These are phyloP conservation scores for Limnothrissa miodon DNA, from an alignment of 2,113 vertebrate species.

Conservation along the genomic window DNA sequence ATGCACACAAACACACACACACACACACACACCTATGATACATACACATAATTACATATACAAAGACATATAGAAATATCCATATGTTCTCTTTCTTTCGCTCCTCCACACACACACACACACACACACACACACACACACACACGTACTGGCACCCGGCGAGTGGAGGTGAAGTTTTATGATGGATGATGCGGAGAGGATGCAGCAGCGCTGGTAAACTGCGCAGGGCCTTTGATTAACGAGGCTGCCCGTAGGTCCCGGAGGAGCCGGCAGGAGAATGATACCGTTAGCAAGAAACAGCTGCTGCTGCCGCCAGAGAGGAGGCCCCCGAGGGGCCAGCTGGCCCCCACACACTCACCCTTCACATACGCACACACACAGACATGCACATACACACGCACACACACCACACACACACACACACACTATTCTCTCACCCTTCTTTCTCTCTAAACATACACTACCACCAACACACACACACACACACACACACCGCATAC, in stretches of 20 bases:
- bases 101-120: background rate
- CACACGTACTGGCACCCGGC: background rate
- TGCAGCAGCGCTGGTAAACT: constrained; percentile 67
- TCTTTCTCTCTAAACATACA: background rate
- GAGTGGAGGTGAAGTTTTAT: constrained; percentile 63
- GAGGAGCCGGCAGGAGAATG: constrained; percentile 71
- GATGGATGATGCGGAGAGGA: constrained; percentile 77
- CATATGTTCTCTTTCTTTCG: background rate
- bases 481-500: too few species aligned
- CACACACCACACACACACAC: background rate
- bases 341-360: background rate
- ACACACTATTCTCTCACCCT: background rate
- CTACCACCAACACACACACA: background rate
- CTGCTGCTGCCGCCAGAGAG: constrained; percentile 49
- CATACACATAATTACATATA: background rate
- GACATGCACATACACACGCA: constrained; percentile 28
- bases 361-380: constrained; percentile 26
- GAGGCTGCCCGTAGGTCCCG: constrained; percentile 67
- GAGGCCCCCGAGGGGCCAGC: constrained; percentile 4
- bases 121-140: constrained; percentile 8
- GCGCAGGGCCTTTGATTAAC: constrained; percentile 75
- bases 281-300: constrained; percentile 68
- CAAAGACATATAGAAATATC: background rate
- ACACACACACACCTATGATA: background rate
- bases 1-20: constrained; percentile 3